Base-by-base conservation (phyloP, 2,113 vertebrate species). In the Anguilla japonica region DNA sequence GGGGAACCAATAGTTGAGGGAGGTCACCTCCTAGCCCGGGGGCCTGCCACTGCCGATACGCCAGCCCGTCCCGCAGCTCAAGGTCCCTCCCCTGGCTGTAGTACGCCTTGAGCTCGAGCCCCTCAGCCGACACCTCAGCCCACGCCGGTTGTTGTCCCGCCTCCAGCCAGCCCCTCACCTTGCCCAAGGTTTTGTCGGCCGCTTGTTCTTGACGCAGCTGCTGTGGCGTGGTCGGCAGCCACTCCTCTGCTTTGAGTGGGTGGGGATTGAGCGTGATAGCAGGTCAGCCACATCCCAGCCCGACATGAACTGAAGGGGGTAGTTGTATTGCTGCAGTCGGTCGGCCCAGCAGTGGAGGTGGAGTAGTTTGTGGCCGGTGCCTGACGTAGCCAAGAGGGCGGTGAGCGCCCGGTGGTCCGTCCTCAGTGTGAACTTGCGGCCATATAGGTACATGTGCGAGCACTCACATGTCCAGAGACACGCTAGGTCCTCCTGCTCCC, bases 401-500 rank as follows among this genome's bases (percentile, higher is more conserved):
- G 56, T 60, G 53, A 60, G 83, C 16, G 83, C 53, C 29, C 63
- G 83, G 56, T 60, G 53, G 56, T 60, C 83, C 15, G 56, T 60
- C 11, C 14, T 50, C 41, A 85, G n/a, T 1, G 63, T 85, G 34
- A 85, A 85, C 50, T 20, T 53, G 34, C n/a, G 7, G 34, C 67
- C 84, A 22, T 78, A 40, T 9, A 85, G 84, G 43, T 85, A 82
- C 18, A 81, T 83, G 67, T 83, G 67, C 67, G 63, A 87, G 40
- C 81, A 3, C 22, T 87, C 86, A 41, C 41, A 71, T 15, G 75
- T 83, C 87, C 87, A 88, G 78, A 88, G 0, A 22, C 83, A 85
- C 0, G 53, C 40, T 13, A 88, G 53, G 7, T 53, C 87, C 75
- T 88, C 78, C 57, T 67, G 56, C 22, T 2, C 60, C 18, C 83